Evolutionary conservation across 2,888 invertebrate genomes (phyloP), one percentile per base, ranked within the genome.

Genomic region (Dryobota labecula): DNA sequence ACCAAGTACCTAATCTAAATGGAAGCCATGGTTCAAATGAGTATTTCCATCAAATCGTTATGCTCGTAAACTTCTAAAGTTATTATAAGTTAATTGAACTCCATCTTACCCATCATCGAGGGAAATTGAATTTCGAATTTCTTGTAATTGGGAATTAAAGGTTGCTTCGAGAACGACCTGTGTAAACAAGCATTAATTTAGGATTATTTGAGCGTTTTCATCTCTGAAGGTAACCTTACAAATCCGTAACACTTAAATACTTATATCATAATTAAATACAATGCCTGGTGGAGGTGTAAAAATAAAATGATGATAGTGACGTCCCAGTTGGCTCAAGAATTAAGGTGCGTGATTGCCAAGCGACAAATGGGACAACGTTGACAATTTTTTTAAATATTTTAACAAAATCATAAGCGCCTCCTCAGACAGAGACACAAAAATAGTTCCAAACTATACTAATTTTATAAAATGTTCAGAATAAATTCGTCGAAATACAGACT

Each of bases 61-160:
- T 82, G 74, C 84, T 79, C 76, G 78, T 72, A 78, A 78, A 85
- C 72, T 83, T 78, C 73, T 70, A 76, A 82, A 84, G 83, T 81
- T 86, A 84, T 87, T 87, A 86, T 78, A 84, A 83, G 82, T 85
- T 89, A 88, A 89, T 88, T 87, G 84, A 84, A 87, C 87, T 78
- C 82, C 78, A 86, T 86, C 87, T 88, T 66, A 71, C 71, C 65
- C 74, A 83, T 81, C 74, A 82, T 82, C 82, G 80, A 77, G 74
- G 69, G 84, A 86, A 87, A 86, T 87, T 87, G 69, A 84, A 87
- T 87, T 87, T 86, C 64, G 72, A 86, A 80, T 84, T 83, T 73
- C 82, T 73, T 70, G 78, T 86, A 87, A 87, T 87, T 86, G 82
- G 79, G 82, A 84, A 82, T 87, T 81, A 74, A 76, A 75, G 63